Percentiles rank a stretch among this genome's conserved stretches.
phyloP scores from a whole-genome alignment of 2,888 invertebrate species.

The Automeris io region DNA sequence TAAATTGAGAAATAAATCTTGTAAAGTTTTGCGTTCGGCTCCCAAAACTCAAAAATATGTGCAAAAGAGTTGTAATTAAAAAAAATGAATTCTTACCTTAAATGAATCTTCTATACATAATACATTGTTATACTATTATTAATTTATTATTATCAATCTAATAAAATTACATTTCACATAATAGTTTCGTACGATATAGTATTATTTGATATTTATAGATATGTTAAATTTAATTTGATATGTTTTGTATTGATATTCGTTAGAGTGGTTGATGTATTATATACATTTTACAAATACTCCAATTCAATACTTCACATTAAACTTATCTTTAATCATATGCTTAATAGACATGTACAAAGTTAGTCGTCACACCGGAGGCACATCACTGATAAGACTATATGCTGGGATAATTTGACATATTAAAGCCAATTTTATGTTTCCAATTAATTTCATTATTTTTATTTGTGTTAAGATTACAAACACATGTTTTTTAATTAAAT shows the following conservation, averaged over 20 bases:
- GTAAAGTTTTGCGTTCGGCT: no score
- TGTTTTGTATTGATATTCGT: conserved; percentile 74
- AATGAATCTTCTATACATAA: no score
- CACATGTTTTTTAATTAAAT: no score
- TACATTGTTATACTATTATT: neutral
- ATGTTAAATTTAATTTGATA: conserved; percentile 59
- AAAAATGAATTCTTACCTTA: no score
- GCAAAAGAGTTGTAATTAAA: no score
- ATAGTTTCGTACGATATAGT: conserved; percentile 6
- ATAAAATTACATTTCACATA: neutral
- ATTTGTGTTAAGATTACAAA: no score
- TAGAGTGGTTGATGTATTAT: conserved; percentile 67
- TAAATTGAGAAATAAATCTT: no score
- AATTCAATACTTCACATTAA: conserved; percentile 54
- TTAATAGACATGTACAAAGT: conserved; percentile 24
- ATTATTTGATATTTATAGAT: conserved; percentile 27
- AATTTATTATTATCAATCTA: neutral
- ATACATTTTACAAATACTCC: conserved; percentile 57
- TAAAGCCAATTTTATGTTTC: no score
- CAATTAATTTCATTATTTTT: no score
- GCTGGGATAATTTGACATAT: no score
- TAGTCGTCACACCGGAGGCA: conserved; percentile 39
- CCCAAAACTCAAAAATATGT: no score
- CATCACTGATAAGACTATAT: conserved; percentile 60
- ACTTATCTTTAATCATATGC: conserved; percentile 29